Percentiles rank a stretch among this genome's conserved stretches.
phyloP scores from a whole-genome alignment of 2,113 vertebrate species.

The Heteronetta atricapilla region DNA sequence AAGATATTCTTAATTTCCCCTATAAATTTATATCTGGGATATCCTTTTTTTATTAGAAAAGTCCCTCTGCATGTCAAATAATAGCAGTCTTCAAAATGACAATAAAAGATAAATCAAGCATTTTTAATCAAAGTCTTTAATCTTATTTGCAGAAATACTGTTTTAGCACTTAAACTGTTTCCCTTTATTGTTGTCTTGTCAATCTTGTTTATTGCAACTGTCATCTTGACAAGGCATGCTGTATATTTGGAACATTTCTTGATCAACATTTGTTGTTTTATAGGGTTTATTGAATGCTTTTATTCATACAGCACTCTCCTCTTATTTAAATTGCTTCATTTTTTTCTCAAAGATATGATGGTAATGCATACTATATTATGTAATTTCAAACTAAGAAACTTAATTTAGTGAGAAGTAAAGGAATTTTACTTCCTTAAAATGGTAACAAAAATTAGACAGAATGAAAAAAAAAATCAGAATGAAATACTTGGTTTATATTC shows the following conservation, averaged over 20 bases:
- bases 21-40: neutral
- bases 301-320: neutral
- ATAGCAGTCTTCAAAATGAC: neutral
- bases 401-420: neutral
- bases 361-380: neutral
- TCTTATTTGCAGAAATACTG: neutral
- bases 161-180: neutral
- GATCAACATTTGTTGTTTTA: neutral
- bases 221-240: neutral
- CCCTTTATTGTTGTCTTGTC: neutral
- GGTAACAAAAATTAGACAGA: neutral
- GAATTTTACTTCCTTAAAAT: neutral
- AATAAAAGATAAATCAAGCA: neutral
- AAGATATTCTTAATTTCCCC: neutral
- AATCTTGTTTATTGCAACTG: neutral
- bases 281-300: neutral
- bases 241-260: neutral
- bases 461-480: neutral
- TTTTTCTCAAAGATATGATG: neutral
- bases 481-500: neutral
- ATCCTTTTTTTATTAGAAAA: neutral
- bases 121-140: neutral
- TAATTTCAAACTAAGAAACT: neutral
- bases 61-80: neutral
- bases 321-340: neutral